phyloP scores from a whole-genome alignment of 2,888 invertebrate genomes.

The Torymus tubicola region DNA sequence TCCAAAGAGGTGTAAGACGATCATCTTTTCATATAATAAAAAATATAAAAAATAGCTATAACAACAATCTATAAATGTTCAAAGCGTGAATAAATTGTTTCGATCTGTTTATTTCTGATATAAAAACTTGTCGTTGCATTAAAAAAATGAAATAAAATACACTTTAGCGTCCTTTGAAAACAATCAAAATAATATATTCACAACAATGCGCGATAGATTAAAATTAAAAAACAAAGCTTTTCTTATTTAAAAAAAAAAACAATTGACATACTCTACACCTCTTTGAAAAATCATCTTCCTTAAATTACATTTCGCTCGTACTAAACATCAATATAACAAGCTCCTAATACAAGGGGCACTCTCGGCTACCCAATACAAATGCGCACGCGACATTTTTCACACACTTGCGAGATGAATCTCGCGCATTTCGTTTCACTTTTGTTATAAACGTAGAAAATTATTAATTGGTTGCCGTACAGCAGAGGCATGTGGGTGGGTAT shows the following conservation, averaged over 20 bases:
- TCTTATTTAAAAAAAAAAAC: background rate
- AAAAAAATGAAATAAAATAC: background rate
- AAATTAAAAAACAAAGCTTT: background rate
- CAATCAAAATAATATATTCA: background rate
- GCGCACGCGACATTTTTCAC: conserved; percentile 6
- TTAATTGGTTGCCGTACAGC: conserved; percentile 17
- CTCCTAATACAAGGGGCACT: conserved; percentile 23
- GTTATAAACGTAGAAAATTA: conserved; percentile 52
- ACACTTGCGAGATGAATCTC: background rate
- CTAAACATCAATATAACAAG: conserved; percentile 15
- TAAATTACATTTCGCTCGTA: too few relatives aligned
- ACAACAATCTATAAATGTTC: background rate
- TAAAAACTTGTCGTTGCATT: conserved; percentile 6
- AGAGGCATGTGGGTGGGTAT: conserved; percentile 4
- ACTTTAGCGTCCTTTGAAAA: background rate
- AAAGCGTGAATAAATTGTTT: conserved; percentile 5
- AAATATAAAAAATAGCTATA: background rate
- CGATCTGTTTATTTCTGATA: background rate
- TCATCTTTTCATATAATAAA: background rate
- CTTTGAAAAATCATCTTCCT: too few relatives aligned
- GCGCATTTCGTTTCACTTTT: conserved; percentile 6
- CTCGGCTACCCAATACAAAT: conserved; percentile 8
- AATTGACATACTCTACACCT: background rate
- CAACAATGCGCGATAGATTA: background rate
- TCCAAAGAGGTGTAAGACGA: background rate